Conservation (phyloP, 2,888 invertebrate species). For the Steinernema scapterisci region DNA sequence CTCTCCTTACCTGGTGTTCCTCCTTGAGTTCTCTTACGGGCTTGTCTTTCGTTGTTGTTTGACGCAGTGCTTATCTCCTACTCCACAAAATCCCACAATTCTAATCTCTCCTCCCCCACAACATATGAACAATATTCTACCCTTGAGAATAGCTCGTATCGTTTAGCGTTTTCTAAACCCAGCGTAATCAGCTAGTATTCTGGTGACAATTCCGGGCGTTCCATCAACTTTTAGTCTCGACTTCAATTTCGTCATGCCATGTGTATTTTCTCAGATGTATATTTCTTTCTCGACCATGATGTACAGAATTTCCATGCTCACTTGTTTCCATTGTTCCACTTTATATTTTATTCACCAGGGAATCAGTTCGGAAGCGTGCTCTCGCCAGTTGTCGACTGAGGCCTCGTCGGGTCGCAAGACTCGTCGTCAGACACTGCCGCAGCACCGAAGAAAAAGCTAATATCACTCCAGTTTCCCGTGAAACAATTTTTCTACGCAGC, state of each 20-base stretch:
- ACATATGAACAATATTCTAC: conserved; percentile 21
- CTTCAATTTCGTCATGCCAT: conserved; percentile 22
- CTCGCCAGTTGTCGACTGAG: neutral
- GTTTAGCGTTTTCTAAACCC: neutral
- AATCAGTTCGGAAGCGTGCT: conserved; percentile 2
- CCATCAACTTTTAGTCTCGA: neutral
- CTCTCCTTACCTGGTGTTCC: conserved; percentile 24
- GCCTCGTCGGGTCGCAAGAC: too few species aligned
- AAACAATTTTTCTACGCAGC: neutral
- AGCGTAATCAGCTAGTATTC: conserved; percentile 15
- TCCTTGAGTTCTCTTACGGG: conserved; percentile 29
- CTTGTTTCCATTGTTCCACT: neutral
- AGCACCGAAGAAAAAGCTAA: neutral
- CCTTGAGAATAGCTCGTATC: neutral
- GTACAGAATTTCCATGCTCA: conserved; percentile 10
- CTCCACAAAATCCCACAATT: neutral
- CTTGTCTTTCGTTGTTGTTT: conserved; percentile 9
- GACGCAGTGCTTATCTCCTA: conserved; percentile 13
- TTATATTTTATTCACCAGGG: neutral
- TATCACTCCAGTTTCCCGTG: neutral
- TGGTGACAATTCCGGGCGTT: conserved; percentile 3
- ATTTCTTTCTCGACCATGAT: neutral
- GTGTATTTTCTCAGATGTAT: neutral
- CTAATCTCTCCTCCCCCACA: neutral
- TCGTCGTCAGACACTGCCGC: neutral